Evolutionary conservation across 2,113 vertebrate genomes (phyloP), one percentile per base, ranked within the genome.

Genomic region (Danionella cerebrum): DNA sequence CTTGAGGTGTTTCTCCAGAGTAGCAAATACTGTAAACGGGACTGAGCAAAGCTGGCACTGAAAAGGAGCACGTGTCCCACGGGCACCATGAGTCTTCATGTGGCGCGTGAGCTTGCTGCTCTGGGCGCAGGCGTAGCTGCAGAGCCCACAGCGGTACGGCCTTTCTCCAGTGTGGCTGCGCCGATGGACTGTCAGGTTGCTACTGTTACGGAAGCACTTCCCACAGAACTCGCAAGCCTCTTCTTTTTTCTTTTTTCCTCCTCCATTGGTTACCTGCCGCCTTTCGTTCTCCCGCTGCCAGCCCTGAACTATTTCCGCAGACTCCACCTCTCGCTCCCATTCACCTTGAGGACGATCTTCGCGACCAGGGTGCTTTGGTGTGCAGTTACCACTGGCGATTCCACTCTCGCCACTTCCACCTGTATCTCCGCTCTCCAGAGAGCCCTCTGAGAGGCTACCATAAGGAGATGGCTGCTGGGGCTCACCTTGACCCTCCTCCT

Each of bases 381-480:
- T 90, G 76, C 89, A 89, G 84, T 88, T 88, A 11, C 89, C 89
- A 0, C 89, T 90, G 3, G 89, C 89, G 3, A 90, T 90, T 24
- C 89, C 89, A 1, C 89, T 90, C 69, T 90, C 89, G 0, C 84
- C 87, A 0, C 86, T 88, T 38, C 87, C 88, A 0, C 85, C 86
- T 0, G 85, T 89, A 70, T 89, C 87, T 4, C 86, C 87, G 4
- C 97, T 99, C 89, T 99, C 96, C 64, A 96, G 91, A 5, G 95
- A 98, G 76, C 95, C 94, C 81, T 97, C 95, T 0, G 95, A 98
- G 12, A 95, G 94, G 86, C 93, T 98, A 85, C 94, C 94, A 59
- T 95, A 97, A 71, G 95, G 95, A 25, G 95, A 95, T 73, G 92
- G 87, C 54, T 91, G 93, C 41, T 87, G 93, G 64, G 92, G 92